Evolutionary conservation across 2,113 vertebrate genomes (phyloP).

Genomic region (Columba janthina): DNA sequence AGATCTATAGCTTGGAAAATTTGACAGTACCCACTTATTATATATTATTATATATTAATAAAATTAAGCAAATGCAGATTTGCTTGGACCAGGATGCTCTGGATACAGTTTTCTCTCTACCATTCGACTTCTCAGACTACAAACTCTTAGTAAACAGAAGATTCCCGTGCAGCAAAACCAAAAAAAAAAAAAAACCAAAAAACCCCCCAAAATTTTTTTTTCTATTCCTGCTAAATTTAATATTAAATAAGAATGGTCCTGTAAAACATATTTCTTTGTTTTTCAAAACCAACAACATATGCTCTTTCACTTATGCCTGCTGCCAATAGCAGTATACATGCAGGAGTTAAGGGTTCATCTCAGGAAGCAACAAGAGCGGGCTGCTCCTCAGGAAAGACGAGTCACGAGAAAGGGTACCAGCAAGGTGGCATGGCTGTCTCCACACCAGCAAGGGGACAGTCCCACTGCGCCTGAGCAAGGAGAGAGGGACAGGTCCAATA

Average conservation of each 20-base stretch:
- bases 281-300: neutral
- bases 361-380: neutral
- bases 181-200: neutral
- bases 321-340: neutral
- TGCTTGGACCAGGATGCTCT: neutral
- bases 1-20: neutral
- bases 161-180: neutral
- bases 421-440: neutral
- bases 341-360: neutral
- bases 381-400: neutral
- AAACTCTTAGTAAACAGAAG: neutral
- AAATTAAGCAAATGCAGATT: neutral
- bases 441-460: neutral
- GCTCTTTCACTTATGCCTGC: neutral
- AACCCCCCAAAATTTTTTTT: neutral
- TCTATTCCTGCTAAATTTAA: neutral
- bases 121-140: neutral
- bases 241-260: neutral
- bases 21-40: neutral
- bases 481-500: neutral
- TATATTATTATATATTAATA: neutral
- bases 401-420: neutral
- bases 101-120: neutral
- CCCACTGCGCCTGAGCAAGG: neutral
- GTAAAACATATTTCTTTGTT: neutral